Evolutionary conservation across 1,140 invertebrate species (phyloP), one percentile per base, ranked within the genome.

Genomic region (Orchestia grillus): DNA sequence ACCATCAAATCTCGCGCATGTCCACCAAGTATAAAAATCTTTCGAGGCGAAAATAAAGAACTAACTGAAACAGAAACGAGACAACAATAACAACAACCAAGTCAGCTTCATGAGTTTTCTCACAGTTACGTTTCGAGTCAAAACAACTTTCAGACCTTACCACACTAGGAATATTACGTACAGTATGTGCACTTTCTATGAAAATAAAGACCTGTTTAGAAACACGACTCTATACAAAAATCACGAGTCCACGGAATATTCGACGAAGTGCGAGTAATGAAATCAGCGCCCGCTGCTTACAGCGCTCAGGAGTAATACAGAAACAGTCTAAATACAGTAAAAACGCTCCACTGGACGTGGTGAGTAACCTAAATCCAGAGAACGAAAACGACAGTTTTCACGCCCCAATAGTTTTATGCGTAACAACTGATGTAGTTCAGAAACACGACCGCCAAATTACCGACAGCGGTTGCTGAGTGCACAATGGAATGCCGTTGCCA

Each of bases 1-100:
- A 53, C 19, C 28, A 28, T 77, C 1, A 15, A n/a, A n/a, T 3
- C 62, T 77, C 62, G 62, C 62, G 1, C 36, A 36, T 3, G 3
- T 23, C 62, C 28, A 19, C 28, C 36, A 77, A 77, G 36, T 77
- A 15, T 77, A 19, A 77, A 23, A 77, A 23, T 77, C 62, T 77
- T 36, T 28, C 11, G 11, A 77, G 62, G 28, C 62, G 28, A 77
- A 77, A 77, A 19, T 53, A 53, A 53, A n/a, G n/a, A 53, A 53
- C 6, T 8, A 77, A 77, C 62, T 77, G 15, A 36, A 77, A 77
- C 62, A 77, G 62, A 77, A 77, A 77, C 62, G 62, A 77, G 62
- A 77, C 62, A 77, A 77, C 62, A 77, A 77, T 77, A 77, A 77
- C 62, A 77, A 77, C 62, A 77, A 77, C 62, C 62, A 77, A 77